phyloP scores from a whole-genome alignment of 2,888 invertebrate genomes.

The Meiosimyza decipiens region DNA sequence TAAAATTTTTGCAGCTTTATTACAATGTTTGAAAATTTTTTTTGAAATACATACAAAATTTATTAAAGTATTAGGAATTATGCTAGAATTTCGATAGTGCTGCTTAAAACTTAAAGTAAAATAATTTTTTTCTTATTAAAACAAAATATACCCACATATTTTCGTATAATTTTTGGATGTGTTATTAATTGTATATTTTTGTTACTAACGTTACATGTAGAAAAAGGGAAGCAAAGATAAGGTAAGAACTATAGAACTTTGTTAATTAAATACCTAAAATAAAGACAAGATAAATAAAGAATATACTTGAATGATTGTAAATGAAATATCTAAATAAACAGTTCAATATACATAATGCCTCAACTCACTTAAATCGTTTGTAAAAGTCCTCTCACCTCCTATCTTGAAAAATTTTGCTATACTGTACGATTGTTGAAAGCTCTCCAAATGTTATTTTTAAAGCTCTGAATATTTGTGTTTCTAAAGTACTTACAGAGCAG shows the following conservation, averaged over 20 bases:
- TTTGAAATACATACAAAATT: not conserved
- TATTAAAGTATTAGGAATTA: not conserved
- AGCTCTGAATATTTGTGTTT: too few relatives aligned
- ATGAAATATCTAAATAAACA: not conserved
- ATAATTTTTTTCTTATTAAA: not conserved
- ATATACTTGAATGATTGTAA: not conserved
- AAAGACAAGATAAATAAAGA: not conserved
- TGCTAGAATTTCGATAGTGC: not conserved
- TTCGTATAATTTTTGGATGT: constrained; percentile 37
- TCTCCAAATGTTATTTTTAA: too few relatives aligned
- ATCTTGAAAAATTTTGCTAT: not conserved
- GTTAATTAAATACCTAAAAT: constrained; percentile 3
- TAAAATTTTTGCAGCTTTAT: constrained; percentile 16
- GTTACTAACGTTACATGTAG: constrained; percentile 68
- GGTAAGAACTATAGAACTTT: constrained; percentile 71
- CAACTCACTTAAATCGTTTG: not conserved
- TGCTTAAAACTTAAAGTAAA: not conserved
- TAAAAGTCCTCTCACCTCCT: not conserved
- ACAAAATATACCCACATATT: not conserved
- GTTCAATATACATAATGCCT: not conserved
- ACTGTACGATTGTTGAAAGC: too few relatives aligned
- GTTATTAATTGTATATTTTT: constrained; percentile 51
- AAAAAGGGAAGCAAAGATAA: constrained; percentile 90
- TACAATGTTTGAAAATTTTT: not conserved
- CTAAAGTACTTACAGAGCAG: too few relatives aligned